Evolutionary conservation across 2,113 vertebrate species (phyloP).

Genomic region (Neodontobutis hainanensis): DNA sequence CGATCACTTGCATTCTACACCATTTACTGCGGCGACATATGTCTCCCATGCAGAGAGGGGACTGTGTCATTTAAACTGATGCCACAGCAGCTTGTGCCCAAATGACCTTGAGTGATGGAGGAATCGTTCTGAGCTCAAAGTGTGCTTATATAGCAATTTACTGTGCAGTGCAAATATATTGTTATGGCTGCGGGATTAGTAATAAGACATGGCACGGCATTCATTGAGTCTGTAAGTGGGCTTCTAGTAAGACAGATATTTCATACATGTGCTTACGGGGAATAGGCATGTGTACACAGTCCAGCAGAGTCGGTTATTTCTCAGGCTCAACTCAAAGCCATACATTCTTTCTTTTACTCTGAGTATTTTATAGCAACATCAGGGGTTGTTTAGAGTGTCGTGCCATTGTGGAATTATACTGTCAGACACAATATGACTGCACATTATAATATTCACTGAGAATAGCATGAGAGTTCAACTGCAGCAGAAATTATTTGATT

Average conservation of each 20-base stretch:
- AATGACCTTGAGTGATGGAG: slow-evolving; percentile 23
- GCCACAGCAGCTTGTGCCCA: neutral
- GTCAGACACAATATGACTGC: too few relatives aligned
- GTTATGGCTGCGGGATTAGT: neutral
- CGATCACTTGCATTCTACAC: slow-evolving; percentile 33
- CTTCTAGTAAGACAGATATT: slow-evolving; percentile 17
- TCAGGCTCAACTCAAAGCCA: slow-evolving; percentile 18
- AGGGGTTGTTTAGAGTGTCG: neutral
- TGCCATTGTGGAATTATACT: too few relatives aligned
- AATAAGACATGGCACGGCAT: slow-evolving; percentile 7
- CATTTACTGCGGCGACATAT: slow-evolving; percentile 33
- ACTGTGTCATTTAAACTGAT: slow-evolving; percentile 17
- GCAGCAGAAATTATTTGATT: too few relatives aligned
- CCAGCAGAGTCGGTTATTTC: slow-evolving; percentile 18
- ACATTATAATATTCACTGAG: too few relatives aligned
- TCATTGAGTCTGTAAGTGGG: slow-evolving; percentile 3
- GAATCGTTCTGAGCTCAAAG: slow-evolving; percentile 4
- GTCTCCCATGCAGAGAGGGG: slow-evolving; percentile 6
- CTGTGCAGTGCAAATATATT: neutral
- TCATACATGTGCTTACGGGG: slow-evolving; percentile 17
- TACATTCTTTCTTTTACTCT: slow-evolving; percentile 7
- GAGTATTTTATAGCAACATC: neutral
- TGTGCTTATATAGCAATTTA: slow-evolving; percentile 10
- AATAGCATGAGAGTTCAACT: too few relatives aligned
- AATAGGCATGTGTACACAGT: slow-evolving; percentile 12